Conservation (phyloP, 2,888 invertebrate genomes). For the Dysmachus trigonus region DNA sequence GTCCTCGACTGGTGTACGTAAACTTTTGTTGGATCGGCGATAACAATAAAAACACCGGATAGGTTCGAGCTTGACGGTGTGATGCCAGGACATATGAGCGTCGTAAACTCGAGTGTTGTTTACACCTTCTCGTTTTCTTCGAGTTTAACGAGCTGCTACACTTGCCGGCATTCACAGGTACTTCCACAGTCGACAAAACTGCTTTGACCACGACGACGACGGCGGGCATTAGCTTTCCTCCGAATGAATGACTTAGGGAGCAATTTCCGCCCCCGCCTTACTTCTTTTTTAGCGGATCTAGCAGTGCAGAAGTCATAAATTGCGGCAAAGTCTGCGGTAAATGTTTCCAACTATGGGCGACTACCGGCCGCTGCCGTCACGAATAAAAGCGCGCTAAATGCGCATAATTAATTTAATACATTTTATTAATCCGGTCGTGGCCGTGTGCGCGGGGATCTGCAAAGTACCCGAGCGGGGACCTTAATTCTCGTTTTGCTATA, state of each 20-base stretch:
- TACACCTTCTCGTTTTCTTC: background rate
- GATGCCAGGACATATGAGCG: background rate
- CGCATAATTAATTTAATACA: slow-evolving; percentile 15
- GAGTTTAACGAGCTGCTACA: background rate
- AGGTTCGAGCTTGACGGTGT: background rate
- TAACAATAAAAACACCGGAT: slow-evolving; percentile 8
- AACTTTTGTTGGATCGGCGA: background rate
- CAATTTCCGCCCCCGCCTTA: slow-evolving; percentile 1
- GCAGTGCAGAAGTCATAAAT: background rate
- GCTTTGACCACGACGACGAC: background rate
- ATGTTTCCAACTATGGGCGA: background rate
- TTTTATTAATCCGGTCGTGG: background rate
- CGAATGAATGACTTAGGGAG: background rate
- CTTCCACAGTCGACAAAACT: background rate
- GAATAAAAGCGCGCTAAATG: background rate
- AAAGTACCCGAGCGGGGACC: background rate
- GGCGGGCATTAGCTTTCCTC: background rate
- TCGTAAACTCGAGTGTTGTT: background rate
- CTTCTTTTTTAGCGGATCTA: background rate
- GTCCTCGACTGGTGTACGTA: background rate
- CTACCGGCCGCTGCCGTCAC: background rate
- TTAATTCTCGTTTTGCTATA: background rate
- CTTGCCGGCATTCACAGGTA: background rate
- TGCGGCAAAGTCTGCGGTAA: background rate
- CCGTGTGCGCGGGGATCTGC: background rate